phyloP scores from a whole-genome alignment of 2,113 vertebrate species.

The Mormoops blainvillei region DNA sequence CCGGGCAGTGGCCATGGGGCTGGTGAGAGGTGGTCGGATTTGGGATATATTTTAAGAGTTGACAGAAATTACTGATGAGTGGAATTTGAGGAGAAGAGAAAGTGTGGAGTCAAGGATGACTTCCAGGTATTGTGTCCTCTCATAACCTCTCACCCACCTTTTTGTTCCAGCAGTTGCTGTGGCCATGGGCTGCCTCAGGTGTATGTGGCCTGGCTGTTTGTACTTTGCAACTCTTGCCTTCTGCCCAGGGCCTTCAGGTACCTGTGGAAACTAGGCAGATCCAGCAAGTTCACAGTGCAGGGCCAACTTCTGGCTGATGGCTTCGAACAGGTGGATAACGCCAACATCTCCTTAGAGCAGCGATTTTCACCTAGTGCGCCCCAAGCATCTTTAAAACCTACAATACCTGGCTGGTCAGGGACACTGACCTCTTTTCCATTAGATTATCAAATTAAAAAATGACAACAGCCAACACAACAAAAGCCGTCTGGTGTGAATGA shows the following conservation, averaged over 20 bases:
- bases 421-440: too few species aligned
- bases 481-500: too few species aligned
- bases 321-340: not conserved
- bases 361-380: too few species aligned
- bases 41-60: not conserved
- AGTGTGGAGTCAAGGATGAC: not conserved
- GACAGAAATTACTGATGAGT: not conserved
- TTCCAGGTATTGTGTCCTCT: not conserved
- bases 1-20: not conserved
- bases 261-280: not conserved
- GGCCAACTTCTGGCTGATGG: not conserved
- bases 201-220: not conserved
- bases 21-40: not conserved
- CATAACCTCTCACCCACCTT: not conserved
- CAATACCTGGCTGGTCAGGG: too few species aligned
- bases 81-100: not conserved
- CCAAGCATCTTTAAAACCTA: too few species aligned
- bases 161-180: not conserved
- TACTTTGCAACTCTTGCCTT: not conserved
- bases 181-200: not conserved
- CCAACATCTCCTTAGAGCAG: not conserved
- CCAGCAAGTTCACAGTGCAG: not conserved
- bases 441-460: too few species aligned
- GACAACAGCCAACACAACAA: too few species aligned
- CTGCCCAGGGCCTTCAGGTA: not conserved